phyloP scores from a whole-genome alignment of 1,140 invertebrate genomes.

The Cydia amplana region DNA sequence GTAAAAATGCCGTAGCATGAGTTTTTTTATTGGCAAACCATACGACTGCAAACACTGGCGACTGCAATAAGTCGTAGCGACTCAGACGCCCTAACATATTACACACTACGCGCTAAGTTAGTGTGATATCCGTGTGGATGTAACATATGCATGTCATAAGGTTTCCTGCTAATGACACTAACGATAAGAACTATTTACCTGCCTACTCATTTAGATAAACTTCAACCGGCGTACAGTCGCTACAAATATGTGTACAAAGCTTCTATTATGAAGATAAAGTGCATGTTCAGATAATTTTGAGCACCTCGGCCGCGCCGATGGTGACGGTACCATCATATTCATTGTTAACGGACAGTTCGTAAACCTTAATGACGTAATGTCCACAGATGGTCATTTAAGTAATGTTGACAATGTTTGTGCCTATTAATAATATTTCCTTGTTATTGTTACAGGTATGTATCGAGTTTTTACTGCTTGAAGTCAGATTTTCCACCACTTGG shows the following conservation, averaged over 20 bases:
- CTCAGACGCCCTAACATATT: background rate
- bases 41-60: background rate
- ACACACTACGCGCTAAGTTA: background rate
- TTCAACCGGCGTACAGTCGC: too few species aligned
- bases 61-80: background rate
- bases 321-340: too few species aligned
- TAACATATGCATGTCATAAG: conserved; percentile 5
- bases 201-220: too few species aligned
- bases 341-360: too few species aligned
- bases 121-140: background rate
- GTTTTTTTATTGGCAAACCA: background rate
- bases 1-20: too few species aligned
- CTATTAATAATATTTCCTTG: conserved; percentile 34
- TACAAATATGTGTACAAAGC: too few species aligned
- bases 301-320: too few species aligned
- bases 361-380: too few species aligned
- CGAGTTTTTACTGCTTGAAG: background rate
- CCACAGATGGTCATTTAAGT: background rate
- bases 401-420: background rate
- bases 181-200: background rate
- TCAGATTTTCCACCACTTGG: background rate
- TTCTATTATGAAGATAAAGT: too few species aligned
- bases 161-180: conserved; percentile 7
- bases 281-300: too few species aligned
- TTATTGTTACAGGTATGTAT: conserved; percentile 47